Evolutionary conservation across 23 tunicate species (phyloP).

Genomic region (Trididemnum clinides): DNA sequence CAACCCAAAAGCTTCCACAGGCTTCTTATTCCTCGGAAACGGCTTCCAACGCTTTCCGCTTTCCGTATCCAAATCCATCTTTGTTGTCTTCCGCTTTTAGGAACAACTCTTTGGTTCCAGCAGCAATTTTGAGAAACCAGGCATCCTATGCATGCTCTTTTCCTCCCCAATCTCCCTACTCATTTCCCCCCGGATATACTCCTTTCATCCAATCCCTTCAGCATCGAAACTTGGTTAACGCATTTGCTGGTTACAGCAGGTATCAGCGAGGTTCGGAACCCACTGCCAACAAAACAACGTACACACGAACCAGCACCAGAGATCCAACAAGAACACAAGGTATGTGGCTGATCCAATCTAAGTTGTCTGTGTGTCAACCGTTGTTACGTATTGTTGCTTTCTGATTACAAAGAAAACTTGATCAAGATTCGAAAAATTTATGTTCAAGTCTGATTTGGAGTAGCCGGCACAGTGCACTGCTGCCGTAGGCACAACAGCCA

Average conservation of each 20-base stretch:
- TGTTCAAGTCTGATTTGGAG: too few relatives aligned
- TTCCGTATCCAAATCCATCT: background rate
- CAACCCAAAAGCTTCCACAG: background rate
- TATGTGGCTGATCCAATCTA: conserved; percentile 3
- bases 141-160: background rate
- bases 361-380: too few relatives aligned
- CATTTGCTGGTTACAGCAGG: conserved; percentile 23
- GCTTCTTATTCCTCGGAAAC: background rate
- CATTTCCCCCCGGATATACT: conserved; percentile 18
- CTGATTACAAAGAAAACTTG: too few relatives aligned
- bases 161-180: background rate
- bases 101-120: background rate
- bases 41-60: background rate
- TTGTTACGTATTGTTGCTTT: background rate
- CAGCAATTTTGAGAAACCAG: background rate
- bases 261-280: conserved; percentile 1
- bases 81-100: background rate
- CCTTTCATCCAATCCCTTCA: conserved; percentile 35
- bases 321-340: conserved; percentile 35
- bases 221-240: conserved; percentile 31
- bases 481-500: too few relatives aligned
- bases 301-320: conserved; percentile 45
- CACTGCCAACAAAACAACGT: background rate
- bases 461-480: too few relatives aligned
- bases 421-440: too few relatives aligned